phyloP scores from a whole-genome alignment of 2,797 vertebrate species.

The Danio tinwini region DNA sequence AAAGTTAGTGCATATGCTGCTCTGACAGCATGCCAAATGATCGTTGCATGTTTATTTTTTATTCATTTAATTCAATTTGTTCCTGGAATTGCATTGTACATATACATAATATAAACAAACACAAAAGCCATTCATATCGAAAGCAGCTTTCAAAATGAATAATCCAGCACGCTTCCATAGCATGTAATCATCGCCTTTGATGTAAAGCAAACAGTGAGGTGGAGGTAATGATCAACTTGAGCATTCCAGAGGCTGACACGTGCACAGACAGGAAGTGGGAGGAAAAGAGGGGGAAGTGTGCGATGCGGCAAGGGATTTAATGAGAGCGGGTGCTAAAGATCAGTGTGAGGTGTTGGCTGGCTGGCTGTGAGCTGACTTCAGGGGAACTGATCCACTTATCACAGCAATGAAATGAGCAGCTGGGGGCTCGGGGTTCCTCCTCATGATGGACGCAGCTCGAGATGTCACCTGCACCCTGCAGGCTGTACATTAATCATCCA shows the following conservation, averaged over 20 bases:
- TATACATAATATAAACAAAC: not conserved
- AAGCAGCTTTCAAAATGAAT: not conserved
- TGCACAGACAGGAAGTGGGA: conserved; percentile 28
- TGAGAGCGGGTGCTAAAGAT: conserved; percentile 37
- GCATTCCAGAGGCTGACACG: conserved; percentile 23
- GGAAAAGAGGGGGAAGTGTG: conserved; percentile 7
- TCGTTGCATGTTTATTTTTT: not conserved
- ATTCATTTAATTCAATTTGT: not conserved
- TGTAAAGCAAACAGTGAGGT: conserved; percentile 21
- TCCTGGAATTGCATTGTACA: not conserved
- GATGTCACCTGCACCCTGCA: conserved; percentile 31
- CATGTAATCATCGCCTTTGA: conserved; percentile 42
- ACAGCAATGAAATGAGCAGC: conserved; percentile 39
- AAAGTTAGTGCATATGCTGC: not conserved
- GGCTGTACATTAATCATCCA: conserved; percentile 39
- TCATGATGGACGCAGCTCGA: conserved; percentile 34
- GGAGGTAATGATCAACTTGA: conserved; percentile 36
- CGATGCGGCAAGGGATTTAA: conserved; percentile 37
- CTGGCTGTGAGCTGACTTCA: conserved; percentile 21
- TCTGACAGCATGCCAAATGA: not conserved
- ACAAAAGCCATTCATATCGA: not conserved
- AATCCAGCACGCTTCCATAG: not conserved
- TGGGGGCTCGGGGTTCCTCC: not conserved
- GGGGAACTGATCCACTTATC: conserved; percentile 45
- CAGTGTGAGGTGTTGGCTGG: not conserved